phyloP scores from a whole-genome alignment of 2,113 vertebrate species.

The Pterocles orientalis region DNA sequence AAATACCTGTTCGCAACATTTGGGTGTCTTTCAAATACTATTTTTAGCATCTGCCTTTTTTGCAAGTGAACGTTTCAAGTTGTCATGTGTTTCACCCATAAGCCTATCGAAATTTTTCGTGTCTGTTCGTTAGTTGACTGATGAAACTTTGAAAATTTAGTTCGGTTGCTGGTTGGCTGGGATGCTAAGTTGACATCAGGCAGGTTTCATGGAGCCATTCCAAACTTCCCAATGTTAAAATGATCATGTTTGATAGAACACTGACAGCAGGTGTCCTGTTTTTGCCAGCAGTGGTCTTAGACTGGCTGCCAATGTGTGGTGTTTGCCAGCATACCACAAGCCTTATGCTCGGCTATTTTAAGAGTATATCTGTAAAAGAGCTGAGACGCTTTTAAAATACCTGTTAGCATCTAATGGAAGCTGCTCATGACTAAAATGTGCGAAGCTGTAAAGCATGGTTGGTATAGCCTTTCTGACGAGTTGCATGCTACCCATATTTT shows the following conservation, averaged over 20 bases:
- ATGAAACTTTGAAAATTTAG: not conserved
- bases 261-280: conserved; percentile 43
- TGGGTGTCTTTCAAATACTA: not conserved
- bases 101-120: not conserved
- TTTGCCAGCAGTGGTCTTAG: conserved; percentile 36
- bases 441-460: not conserved
- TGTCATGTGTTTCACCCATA: not conserved
- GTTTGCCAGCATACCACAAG: conserved; percentile 34
- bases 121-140: not conserved
- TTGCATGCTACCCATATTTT: not conserved
- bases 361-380: conserved; percentile 8
- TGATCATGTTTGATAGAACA: not conserved
- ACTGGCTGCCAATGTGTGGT: not conserved
- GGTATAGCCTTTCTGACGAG: not conserved
- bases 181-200: not conserved
- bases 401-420: not conserved
- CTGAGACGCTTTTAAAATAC: not conserved
- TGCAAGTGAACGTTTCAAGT: not conserved
- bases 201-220: not conserved
- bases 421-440: not conserved
- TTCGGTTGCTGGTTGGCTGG: not conserved
- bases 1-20: not conserved
- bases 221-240: conserved; percentile 4
- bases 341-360: conserved; percentile 53
- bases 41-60: not conserved